Evolutionary conservation across 2,888 invertebrate genomes (phyloP), one percentile per base, ranked within the genome.

Genomic region (Chydorus sphaericus): DNA sequence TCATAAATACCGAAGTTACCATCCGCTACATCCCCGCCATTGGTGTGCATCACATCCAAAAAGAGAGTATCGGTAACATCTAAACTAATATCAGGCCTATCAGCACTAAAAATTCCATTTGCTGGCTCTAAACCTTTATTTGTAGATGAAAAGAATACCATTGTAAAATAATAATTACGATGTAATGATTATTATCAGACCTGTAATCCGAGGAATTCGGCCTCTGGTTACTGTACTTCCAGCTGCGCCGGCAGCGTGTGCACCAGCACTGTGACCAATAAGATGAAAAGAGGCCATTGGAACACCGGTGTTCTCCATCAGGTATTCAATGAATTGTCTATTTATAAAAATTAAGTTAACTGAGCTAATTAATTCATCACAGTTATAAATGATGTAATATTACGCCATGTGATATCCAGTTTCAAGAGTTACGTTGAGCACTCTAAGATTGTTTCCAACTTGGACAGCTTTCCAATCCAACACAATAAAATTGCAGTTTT

Each of bases 81-180:
- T 54, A 84, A 65, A 63, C 81, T 81, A 56, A 73, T 70, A 18
- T 71, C 67, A 44, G 48, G 31, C n/a, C 37, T 28, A 7, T 48
- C 33, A 33, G 31, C 31, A 2, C 76, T 71, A 68, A 83, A 87
- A 1, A 84, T 74, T 0, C 89, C 89, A 64, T 81, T 79, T 0
- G 89, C 88, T 0, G 89, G 87, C 67, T 90, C 89, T 56, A 90
- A 67, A 38, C 87, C 89, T 79, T 7, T 10, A 28, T 2, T n/a
- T n/a, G n/a, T n/a, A n/a, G n/a, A n/a, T n/a, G n/a, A n/a, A n/a
- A n/a, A n/a, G n/a, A n/a, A n/a, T n/a, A n/a, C n/a, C n/a, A n/a
- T n/a, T n/a, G n/a, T n/a, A n/a, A n/a, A n/a, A n/a, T n/a, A n/a
- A n/a, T n/a, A n/a, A n/a, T n/a, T n/a, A n/a, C n/a, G n/a, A n/a